Evolutionary conservation across 2,888 invertebrate species (phyloP).

Genomic region (Netelia fuscicornis): DNA sequence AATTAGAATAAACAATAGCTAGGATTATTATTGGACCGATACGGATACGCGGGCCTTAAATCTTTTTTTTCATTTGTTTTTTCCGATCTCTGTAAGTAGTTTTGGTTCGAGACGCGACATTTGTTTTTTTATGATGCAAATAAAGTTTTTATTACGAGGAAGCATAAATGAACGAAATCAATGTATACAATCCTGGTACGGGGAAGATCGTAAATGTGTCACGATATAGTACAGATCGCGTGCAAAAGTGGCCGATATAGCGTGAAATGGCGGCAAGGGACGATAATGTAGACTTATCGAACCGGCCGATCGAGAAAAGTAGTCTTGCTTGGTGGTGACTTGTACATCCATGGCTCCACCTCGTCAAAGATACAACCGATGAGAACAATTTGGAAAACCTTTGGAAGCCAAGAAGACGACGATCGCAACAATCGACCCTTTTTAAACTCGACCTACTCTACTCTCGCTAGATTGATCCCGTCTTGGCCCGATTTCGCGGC

Average conservation of each 20-base stretch:
- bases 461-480: slow-evolving; percentile 24
- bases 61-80: no score
- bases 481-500: slow-evolving; percentile 22
- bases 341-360: no score
- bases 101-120: no score
- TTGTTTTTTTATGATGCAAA: no score
- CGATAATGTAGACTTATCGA: slow-evolving; percentile 20
- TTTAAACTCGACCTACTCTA: slow-evolving; percentile 19
- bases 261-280: slow-evolving; percentile 13
- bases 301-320: slow-evolving; percentile 18
- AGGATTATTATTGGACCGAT: no score
- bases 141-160: no score
- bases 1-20: no score
- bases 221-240: slow-evolving; percentile 15
- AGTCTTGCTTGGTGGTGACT: neutral
- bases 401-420: neutral
- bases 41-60: no score
- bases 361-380: neutral
- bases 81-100: no score
- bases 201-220: no score
- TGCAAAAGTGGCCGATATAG: slow-evolving; percentile 14
- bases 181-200: no score
- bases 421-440: neutral
- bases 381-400: neutral
- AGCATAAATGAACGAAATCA: no score